Base-by-base conservation (phyloP, 2,797 vertebrate species). In the Cyclura pinguis region DNA sequence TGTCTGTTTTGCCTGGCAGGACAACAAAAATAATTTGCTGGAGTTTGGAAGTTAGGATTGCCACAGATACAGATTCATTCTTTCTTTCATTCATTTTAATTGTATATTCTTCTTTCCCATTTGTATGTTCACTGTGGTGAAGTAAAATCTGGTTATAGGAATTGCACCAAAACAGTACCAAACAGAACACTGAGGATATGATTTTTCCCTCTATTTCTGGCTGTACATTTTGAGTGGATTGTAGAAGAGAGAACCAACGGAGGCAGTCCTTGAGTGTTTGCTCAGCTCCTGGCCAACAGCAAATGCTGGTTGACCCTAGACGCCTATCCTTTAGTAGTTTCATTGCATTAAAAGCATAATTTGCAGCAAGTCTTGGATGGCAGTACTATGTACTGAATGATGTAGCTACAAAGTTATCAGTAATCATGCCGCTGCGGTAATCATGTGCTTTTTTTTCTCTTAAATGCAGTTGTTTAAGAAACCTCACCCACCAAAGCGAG, bases 401-500 rank as follows among this genome's bases (percentile, higher is more conserved):
- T 86, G 55, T 2, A 77, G 57, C 38, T 81, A 50, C 69, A 84
- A 42, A 52, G 72, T 85, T 42, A 27, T 35, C 27, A 73, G 1
- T 87, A 1, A 47, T 50, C 64, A 77, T 85, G 76, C 0, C 3
- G 84, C 3, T 10, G 55, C 42, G 3, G 42, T 42, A 88, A 18
- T 13, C 67, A 32, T 47, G 0, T 62, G 57, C 14, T 3, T 72
- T 42, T 20, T 52, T 6, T 92, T 59, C 52, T 88, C 52, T 88
- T 50, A 72, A 78, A 95, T 97, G 80, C 96, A 99, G 99, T 96
- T 99, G 76, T 99, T 99, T 96, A 99, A 99, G 96, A 99, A 99
- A 84, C 99, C 99, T 38, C 99, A 99, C 93, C 99, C 99, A 67
- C 99, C 99, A 0, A 99, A 99, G 94, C 98, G 99, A 1, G 99